A percentile compares a stretch with the other conserved stretches of the same genome.
phyloP scores from a whole-genome alignment of 2,797 vertebrate species.

The Erethizon dorsatum region DNA sequence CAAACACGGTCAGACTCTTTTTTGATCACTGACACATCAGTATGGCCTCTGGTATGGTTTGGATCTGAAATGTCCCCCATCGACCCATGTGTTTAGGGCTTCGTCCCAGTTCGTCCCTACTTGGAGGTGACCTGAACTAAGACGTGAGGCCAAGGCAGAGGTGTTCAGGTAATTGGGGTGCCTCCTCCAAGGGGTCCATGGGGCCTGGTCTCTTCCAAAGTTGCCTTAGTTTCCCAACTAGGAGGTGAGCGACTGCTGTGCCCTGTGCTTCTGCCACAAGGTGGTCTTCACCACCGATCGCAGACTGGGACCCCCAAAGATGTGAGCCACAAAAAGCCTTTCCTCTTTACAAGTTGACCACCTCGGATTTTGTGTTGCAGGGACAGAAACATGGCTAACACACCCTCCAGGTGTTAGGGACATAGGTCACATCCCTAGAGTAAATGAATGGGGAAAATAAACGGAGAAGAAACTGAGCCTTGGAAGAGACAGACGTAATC shows the following conservation, averaged over 20 bases:
- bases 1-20: background rate
- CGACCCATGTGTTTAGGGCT: too few species aligned
- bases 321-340: background rate
- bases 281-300: background rate
- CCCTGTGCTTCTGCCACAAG: background rate
- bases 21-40: background rate
- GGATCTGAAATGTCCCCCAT: background rate
- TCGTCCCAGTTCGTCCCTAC: background rate
- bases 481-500: background rate
- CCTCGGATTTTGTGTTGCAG: background rate
- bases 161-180: background rate
- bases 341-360: background rate
- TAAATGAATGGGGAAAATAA: background rate
- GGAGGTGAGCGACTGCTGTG: background rate
- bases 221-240: background rate
- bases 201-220: background rate
- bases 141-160: background rate
- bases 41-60: background rate
- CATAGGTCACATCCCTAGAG: background rate
- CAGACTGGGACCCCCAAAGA: background rate
- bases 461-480: background rate
- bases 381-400: background rate
- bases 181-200: background rate
- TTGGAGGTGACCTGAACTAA: background rate
- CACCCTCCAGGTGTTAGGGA: background rate